Conservation (phyloP, 2,797 vertebrate species). For the Acanthurus leucopareius region DNA sequence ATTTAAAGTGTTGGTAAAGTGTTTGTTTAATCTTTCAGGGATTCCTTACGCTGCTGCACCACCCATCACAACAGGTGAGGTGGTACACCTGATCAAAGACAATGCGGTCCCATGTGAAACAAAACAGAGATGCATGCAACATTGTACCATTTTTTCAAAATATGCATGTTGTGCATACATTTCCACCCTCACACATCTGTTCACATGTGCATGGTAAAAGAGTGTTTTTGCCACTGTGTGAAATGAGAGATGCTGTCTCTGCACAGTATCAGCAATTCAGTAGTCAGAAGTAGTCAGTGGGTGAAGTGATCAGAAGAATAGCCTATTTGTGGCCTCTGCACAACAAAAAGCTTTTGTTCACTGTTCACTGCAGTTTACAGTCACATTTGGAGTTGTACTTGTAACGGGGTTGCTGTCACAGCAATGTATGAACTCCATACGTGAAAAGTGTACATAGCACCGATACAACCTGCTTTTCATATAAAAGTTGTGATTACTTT, state of each 20-base stretch:
- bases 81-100: not conserved
- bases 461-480: not conserved
- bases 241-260: not conserved
- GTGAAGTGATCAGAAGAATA: conserved; percentile 30
- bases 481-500: not conserved
- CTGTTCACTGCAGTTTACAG: not conserved
- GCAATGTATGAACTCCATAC: not conserved
- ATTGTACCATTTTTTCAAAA: not conserved
- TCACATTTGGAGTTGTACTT: not conserved
- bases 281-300: not conserved
- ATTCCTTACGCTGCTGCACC: conserved; percentile 9
- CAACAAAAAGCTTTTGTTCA: conserved; percentile 46
- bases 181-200: not conserved
- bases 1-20: not conserved
- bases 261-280: not conserved
- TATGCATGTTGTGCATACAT: too few relatives aligned
- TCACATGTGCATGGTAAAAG: not conserved
- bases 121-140: not conserved
- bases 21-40: conserved; percentile 33
- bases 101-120: not conserved
- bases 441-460: not conserved
- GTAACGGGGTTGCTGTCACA: not conserved
- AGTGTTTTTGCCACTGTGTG: not conserved
- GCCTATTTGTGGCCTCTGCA: conserved; percentile 24
- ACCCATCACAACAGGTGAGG: conserved; percentile 56